phyloP scores from a whole-genome alignment of 2,888 invertebrate species.

The Clepsis dumicolana region DNA sequence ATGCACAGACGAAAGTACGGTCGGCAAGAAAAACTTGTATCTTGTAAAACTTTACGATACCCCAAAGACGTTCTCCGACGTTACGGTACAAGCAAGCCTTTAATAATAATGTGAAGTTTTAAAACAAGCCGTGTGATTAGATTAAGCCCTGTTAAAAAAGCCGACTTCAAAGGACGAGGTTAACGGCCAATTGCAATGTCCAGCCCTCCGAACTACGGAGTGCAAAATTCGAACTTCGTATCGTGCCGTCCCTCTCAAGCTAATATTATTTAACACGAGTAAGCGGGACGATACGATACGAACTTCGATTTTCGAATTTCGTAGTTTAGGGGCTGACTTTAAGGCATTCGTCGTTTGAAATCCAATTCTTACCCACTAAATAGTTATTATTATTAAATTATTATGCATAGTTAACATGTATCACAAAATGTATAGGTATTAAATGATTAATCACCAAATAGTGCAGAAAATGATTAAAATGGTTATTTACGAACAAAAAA shows the following conservation, averaged over 20 bases:
- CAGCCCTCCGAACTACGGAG: too few species aligned
- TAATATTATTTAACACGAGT: too few species aligned
- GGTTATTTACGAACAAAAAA: not conserved
- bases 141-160: not conserved
- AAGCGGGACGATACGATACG: too few species aligned
- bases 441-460: not conserved
- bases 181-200: not conserved
- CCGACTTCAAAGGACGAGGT: not conserved
- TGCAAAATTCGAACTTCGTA: too few species aligned
- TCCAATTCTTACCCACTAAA: not conserved
- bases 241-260: too few species aligned
- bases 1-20: too few species aligned
- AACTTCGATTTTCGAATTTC: too few species aligned
- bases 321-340: too few species aligned
- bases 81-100: not conserved
- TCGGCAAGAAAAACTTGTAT: too few species aligned
- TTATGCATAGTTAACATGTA: not conserved
- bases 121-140: not conserved
- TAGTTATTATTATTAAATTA: not conserved
- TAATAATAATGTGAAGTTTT: not conserved
- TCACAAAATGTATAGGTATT: not conserved
- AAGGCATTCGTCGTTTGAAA: not conserved
- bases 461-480: too few species aligned
- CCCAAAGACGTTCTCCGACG: not conserved
- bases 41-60: not conserved